Evolutionary conservation across 2,113 vertebrate genomes (phyloP).

Genomic region (Athene cunicularia): DNA sequence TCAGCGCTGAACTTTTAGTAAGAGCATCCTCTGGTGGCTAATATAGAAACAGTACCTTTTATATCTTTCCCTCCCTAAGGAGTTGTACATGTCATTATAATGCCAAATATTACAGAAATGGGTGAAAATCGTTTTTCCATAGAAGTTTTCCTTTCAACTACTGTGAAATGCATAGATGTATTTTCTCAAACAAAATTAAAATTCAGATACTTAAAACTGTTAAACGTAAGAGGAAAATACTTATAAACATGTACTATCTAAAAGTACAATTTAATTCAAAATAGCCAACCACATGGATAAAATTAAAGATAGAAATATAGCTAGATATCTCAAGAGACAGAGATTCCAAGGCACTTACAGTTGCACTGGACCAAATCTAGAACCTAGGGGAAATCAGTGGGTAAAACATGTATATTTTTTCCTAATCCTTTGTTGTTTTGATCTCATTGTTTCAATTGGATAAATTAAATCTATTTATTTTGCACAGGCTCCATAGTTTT

Average conservation of each 20-base stretch:
- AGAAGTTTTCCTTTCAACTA: background rate
- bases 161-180: background rate
- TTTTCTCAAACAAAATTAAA: background rate
- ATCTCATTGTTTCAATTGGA: background rate
- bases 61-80: background rate
- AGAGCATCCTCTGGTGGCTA: constrained; percentile 12
- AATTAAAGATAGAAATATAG: background rate
- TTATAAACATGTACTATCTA: background rate
- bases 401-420: background rate
- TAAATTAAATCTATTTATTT: background rate
- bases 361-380: background rate
- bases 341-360: fast-evolving
- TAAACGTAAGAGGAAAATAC: background rate
- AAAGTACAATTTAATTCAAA: background rate
- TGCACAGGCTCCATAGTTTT: background rate
- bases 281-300: background rate
- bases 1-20: background rate
- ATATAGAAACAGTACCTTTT: fast-evolving
- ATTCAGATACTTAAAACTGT: background rate
- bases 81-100: background rate
- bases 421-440: background rate
- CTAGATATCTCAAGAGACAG: background rate
- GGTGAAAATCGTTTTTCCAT: background rate
- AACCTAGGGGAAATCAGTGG: background rate
- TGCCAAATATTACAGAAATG: background rate